These are phyloP conservation scores for Coregonus ussuriensis DNA, from an alignment of 2,797 vertebrate genomes.

Conservation along the genomic window DNA sequence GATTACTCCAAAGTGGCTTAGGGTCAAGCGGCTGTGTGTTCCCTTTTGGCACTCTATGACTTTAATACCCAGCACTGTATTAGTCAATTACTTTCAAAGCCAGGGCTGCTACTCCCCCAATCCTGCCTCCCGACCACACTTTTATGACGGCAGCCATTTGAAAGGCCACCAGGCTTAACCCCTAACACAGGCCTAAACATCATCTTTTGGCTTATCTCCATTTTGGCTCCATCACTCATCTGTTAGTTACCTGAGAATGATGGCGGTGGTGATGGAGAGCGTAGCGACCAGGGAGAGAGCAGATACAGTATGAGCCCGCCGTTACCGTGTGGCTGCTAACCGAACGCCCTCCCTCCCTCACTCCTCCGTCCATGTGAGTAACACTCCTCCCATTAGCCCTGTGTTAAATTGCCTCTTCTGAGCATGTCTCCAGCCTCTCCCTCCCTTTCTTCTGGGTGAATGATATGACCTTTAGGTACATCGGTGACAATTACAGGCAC, in stretches of 20 bases:
- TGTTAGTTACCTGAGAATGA: conserved; percentile 2
- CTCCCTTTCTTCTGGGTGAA: conserved; percentile 74
- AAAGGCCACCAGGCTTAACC: conserved; percentile 55
- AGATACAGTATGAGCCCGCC: background rate
- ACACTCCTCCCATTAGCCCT: conserved; percentile 77
- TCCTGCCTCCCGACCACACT: conserved; percentile 54
- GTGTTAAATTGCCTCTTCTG: conserved; percentile 78
- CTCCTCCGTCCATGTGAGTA: conserved; percentile 66
- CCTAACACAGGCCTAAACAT: conserved; percentile 57
- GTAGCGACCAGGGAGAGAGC: background rate
- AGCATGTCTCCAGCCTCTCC: conserved; percentile 70
- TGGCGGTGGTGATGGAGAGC: background rate
- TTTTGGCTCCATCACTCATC: conserved; percentile 40
- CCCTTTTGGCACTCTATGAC: conserved; percentile 99
- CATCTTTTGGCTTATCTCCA: conserved; percentile 58
- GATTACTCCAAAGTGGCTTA: conserved; percentile 99
- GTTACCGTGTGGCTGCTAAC: background rate
- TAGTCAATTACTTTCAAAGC: conserved; percentile 99
- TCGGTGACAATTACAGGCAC: conserved; percentile 83
- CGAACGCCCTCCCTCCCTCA: conserved; percentile 39
- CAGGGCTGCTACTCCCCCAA: conserved; percentile 70
- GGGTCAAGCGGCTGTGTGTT: conserved; percentile 99
- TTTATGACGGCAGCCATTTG: background rate
- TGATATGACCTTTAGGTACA: conserved; percentile 86
- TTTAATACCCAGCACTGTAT: conserved; percentile 99